Evolutionary conservation across 2,888 invertebrate genomes (phyloP), one percentile per base, ranked within the genome.

Genomic region (Autographa pulchrina): DNA sequence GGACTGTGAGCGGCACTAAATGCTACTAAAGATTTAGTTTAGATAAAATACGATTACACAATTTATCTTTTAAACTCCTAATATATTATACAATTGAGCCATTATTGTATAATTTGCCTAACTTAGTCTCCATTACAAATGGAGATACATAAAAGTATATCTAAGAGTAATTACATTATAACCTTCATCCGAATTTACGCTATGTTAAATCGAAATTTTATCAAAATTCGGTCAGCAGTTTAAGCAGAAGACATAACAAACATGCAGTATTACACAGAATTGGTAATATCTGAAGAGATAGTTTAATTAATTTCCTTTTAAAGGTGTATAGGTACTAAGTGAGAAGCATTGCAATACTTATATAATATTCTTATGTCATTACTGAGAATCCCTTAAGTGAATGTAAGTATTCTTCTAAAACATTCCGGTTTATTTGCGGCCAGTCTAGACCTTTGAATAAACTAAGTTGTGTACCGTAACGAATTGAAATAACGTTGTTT

Each of bases 31-130:
- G 68, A 81, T 73, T 64, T 9, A 8, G 61, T 61, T 72, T 52
- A 52, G 74, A 73, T 81, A 76, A 62, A 48, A 8, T 48, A 31
- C 35, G 60, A 56, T 64, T 72, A 62, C 62, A 80, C 31, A 67
- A 60, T 70, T 72, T 68, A 64, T 35, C 62, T 65, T 52, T 59
- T 58, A 71, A 78, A 72, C 20, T 38, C 38, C 6, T 54, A 52
- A 68, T 58, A 52, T 38, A 32, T 59, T 52, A 35, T 64, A 78
- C 32, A 16, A 48, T n/a, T 41, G 38, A 38, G 11, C 11, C 1
- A 38, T 38, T 38, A 38, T 38, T 38, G 38, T 38, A 38, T 38
- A 38, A 38, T 38, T 38, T 38, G 38, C 11, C 1, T 11, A 11
- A 38, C 38, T 38, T 11, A 38, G 11, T 11, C 11, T 38, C 38